A percentile compares a stretch with the other conserved stretches of the same genome.
Conservation (phyloP, 2,113 vertebrate genomes). For the Emydura subglobosa region DNA sequence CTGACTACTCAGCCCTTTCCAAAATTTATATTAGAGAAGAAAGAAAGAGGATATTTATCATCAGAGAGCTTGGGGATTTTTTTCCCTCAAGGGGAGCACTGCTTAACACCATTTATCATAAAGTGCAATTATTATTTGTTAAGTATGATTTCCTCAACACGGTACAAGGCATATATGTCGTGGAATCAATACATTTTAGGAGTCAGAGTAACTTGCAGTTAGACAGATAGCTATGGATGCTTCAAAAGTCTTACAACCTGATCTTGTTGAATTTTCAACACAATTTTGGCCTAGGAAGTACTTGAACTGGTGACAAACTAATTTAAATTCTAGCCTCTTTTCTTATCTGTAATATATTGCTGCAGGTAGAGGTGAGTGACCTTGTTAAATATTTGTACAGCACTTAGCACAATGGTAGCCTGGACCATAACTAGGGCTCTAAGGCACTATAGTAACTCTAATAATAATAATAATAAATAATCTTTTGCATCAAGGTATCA, state of each 20-base stretch:
- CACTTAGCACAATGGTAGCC: no score
- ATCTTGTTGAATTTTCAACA: background rate
- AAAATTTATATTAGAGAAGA: background rate
- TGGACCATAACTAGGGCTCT: no score
- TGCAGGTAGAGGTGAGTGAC: background rate
- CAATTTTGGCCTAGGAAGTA: background rate
- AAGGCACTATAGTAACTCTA: no score
- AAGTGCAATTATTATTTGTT: background rate
- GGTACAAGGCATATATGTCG: background rate
- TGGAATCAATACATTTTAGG: background rate
- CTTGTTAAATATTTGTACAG: background rate
- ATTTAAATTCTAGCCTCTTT: background rate
- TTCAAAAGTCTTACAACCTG: background rate
- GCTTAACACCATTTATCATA: background rate
- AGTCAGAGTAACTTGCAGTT: background rate
- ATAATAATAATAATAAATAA: no score
- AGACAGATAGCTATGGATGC: background rate
- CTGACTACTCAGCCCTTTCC: background rate
- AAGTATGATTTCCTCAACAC: background rate
- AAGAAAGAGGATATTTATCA: background rate
- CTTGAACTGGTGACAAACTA: background rate
- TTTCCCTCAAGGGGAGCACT: background rate
- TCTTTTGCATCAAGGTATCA: no score
- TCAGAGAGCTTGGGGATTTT: background rate
- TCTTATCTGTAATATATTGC: constrained; percentile 5